Conservation (phyloP, 2,113 vertebrate genomes). For the Otus sunia region DNA sequence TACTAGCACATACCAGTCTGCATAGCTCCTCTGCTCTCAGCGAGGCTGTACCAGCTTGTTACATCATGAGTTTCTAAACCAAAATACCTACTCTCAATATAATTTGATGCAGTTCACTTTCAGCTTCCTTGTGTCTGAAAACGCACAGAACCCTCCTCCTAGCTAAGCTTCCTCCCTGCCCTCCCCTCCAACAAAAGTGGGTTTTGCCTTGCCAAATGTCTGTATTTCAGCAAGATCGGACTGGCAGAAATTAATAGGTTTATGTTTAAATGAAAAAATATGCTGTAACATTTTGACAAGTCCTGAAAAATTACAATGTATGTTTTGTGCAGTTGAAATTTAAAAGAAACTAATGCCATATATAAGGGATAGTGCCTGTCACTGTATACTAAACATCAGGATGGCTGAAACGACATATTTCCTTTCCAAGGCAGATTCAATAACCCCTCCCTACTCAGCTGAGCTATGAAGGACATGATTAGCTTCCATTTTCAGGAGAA, state of each 20-base stretch:
- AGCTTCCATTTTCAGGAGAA: not conserved
- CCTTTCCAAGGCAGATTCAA: not conserved
- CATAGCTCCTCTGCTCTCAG: not conserved
- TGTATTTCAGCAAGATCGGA: not conserved
- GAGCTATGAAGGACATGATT: not conserved
- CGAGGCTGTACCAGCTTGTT: accelerated
- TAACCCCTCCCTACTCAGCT: not conserved
- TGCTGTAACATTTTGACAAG: not conserved
- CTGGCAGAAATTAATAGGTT: not conserved
- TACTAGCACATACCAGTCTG: not conserved
- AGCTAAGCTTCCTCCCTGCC: not conserved
- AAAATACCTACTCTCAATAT: not conserved
- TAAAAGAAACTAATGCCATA: not conserved
- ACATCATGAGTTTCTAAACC: not conserved
- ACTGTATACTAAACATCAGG: not conserved
- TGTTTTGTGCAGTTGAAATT: not conserved
- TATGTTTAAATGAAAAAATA: not conserved
- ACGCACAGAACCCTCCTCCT: not conserved
- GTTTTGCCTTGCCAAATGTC: not conserved
- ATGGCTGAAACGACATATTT: not conserved
- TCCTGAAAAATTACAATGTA: not conserved
- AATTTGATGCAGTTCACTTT: not conserved
- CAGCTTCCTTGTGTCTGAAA: not conserved
- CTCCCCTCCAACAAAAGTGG: not conserved
- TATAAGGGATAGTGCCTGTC: not conserved